Conservation (phyloP, 2,888 invertebrate genomes). For the Pseudococcus longispinus region DNA sequence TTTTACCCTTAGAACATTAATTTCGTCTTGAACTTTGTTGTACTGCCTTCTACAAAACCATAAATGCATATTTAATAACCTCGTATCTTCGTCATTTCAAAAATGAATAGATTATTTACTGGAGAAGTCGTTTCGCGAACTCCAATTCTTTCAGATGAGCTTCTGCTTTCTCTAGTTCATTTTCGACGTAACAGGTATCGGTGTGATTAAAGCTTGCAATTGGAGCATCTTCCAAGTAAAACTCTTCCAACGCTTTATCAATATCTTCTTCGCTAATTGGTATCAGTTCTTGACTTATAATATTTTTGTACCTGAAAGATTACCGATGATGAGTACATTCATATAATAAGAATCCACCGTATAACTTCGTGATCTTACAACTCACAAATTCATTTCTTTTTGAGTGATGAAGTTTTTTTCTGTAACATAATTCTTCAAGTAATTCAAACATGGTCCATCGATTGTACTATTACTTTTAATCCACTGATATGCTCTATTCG, state of each 20-base stretch:
- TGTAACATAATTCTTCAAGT: neutral
- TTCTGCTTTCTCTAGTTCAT: conserved; percentile 5
- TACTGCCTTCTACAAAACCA: neutral
- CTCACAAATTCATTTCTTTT: conserved; percentile 12
- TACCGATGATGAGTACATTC: neutral
- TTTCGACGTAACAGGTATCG: neutral
- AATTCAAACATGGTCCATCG: conserved; percentile 15
- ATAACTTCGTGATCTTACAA: neutral
- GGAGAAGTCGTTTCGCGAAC: neutral
- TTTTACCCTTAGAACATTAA: neutral
- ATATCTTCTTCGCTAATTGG: neutral
- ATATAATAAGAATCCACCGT: neutral
- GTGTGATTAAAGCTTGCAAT: neutral
- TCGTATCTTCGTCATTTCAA: neutral
- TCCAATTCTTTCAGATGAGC: conserved; percentile 4
- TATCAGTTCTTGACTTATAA: neutral
- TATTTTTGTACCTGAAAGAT: conserved; percentile 6
- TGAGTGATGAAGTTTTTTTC: conserved; percentile 16
- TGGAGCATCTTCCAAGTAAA: neutral
- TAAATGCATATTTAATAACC: too few species aligned
- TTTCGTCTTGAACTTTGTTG: conserved; percentile 16
- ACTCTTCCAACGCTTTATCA: conserved; percentile 21
- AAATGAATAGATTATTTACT: neutral
- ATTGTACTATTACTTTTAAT: conserved; percentile 19
- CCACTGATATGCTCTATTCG: conserved; percentile 38